phyloP scores from a whole-genome alignment of 35 echinoderm and acorn worm species.

The Lytechinus variegatus region DNA sequence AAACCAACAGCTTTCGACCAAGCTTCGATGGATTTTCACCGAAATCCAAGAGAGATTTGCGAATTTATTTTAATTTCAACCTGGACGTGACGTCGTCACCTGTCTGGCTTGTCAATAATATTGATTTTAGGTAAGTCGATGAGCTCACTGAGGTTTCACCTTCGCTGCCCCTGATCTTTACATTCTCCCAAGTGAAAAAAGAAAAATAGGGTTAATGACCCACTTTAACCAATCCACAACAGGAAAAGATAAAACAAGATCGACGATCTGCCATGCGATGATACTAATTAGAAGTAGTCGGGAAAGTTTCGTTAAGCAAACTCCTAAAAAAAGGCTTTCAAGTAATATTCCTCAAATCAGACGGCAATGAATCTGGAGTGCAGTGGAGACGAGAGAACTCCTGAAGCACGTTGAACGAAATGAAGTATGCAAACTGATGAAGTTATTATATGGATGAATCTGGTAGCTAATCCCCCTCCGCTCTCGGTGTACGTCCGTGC shows the following conservation, averaged over 20 bases:
- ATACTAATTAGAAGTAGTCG: not conserved
- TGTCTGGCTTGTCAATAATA: conserved; percentile 3
- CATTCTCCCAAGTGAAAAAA: not conserved
- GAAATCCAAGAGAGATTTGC: not conserved
- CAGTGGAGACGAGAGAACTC: not conserved
- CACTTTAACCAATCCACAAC: not conserved
- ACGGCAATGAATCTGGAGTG: not conserved
- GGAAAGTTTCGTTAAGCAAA: not conserved
- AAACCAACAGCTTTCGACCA: not conserved
- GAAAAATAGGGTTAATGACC: not conserved
- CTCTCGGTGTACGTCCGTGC: not conserved
- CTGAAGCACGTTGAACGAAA: not conserved
- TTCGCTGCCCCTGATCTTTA: not conserved
- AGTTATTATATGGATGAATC: not conserved
- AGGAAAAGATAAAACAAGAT: not conserved
- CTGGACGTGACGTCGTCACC: not conserved
- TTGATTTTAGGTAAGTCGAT: not conserved
- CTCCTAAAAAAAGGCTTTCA: not conserved
- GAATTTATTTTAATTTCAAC: not conserved
- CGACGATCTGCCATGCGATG: not conserved
- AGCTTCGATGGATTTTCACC: not conserved
- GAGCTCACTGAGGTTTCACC: not conserved
- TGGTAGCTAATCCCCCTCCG: not conserved
- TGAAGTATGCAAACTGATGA: not conserved
- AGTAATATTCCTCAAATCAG: not conserved